Conservation (phyloP, 2,888 invertebrate species). For the Colletes collaris region DNA sequence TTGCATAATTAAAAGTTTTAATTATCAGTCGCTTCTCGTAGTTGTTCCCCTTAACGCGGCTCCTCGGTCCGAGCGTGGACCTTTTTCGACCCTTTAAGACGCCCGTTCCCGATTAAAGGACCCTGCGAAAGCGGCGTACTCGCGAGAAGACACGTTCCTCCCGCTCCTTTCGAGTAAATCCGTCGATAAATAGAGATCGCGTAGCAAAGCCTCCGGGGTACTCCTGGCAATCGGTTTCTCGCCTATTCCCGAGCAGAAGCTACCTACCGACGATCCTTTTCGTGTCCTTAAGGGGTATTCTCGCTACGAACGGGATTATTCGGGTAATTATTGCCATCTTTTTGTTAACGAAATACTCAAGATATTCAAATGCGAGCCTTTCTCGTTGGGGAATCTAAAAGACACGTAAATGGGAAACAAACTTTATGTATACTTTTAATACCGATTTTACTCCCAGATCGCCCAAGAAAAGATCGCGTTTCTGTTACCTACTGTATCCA, state of each 20-base stretch:
- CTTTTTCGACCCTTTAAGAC: constrained; percentile 22
- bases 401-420: too few species aligned
- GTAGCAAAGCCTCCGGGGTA: neutral
- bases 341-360: too few species aligned
- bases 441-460: too few species aligned
- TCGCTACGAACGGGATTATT: too few species aligned
- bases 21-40: constrained; percentile 65
- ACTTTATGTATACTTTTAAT: too few species aligned
- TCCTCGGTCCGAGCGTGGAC: neutral
- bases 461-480: too few species aligned
- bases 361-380: too few species aligned
- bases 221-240: constrained; percentile 9
- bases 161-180: constrained; percentile 22
- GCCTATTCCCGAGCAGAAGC: neutral
- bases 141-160: constrained; percentile 20
- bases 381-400: too few species aligned
- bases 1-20: constrained; percentile 76
- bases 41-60: neutral
- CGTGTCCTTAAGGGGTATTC: too few species aligned
- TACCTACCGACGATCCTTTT: neutral
- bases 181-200: constrained; percentile 43
- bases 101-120: neutral
- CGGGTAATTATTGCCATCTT: too few species aligned
- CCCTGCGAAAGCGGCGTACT: neutral
- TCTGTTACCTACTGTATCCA: too few species aligned